phyloP scores from a whole-genome alignment of 2,113 vertebrate genomes.

The Chionodraco myersi region DNA sequence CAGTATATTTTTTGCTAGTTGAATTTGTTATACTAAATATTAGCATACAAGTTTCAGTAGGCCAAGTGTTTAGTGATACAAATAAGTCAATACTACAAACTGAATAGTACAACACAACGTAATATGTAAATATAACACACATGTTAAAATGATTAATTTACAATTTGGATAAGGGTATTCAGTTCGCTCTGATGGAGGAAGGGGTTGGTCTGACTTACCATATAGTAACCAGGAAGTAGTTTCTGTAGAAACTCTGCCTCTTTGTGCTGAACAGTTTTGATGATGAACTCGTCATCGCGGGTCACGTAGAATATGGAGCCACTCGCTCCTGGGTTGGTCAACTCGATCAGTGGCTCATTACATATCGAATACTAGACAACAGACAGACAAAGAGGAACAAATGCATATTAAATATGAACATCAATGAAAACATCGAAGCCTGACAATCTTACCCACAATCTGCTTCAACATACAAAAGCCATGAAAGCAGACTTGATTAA shows the following conservation, averaged over 20 bases:
- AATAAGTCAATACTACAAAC: not conserved
- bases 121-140: not conserved
- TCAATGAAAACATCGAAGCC: not conserved
- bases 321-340: constrained; percentile 96
- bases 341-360: constrained; percentile 95
- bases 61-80: not conserved
- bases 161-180: not conserved
- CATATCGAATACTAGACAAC: constrained; percentile 92
- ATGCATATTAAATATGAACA: not conserved
- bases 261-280: constrained; percentile 98
- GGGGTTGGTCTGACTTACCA: constrained; percentile 83
- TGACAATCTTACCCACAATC: not conserved
- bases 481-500: not conserved
- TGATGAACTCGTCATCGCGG: constrained; percentile 97
- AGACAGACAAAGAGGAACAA: constrained; percentile 17
- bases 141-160: too few species aligned
- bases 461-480: not conserved
- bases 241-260: constrained; percentile 99
- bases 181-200: not conserved
- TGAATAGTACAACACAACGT: not conserved
- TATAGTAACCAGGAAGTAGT: constrained; percentile 98
- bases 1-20: not conserved
- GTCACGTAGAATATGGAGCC: constrained; percentile 99
- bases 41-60: not conserved
- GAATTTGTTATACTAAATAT: not conserved